Percentiles rank a stretch among this genome's conserved stretches.
Conservation (phyloP, 2,797 vertebrate species). For the Coranthus polyacanthus region DNA sequence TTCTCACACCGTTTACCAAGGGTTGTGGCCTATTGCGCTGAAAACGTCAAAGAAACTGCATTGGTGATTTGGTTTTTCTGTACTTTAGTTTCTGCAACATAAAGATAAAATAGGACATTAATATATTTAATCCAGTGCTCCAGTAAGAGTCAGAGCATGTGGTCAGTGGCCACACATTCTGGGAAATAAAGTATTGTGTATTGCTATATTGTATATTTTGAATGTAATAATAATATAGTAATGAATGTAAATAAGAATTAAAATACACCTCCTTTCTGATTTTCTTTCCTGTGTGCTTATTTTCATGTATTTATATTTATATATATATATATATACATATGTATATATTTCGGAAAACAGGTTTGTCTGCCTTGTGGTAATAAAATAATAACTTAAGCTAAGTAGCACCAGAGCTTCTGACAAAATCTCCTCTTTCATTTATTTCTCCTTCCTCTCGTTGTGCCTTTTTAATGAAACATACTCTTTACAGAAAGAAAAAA, state of each 20-base stretch:
- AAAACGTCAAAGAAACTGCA: conserved; percentile 28
- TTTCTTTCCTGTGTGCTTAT: background rate
- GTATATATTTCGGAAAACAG: no score
- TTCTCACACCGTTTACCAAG: conserved; percentile 41
- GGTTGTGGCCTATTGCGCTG: conserved; percentile 13
- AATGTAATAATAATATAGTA: no score
- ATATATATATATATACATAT: conserved; percentile 6
- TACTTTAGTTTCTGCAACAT: background rate
- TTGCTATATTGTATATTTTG: no score
- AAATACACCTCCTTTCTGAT: background rate
- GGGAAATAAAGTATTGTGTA: background rate
- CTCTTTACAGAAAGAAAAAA: conserved; percentile 29
- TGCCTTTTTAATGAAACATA: conserved; percentile 47
- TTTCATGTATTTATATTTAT: conserved; percentile 11
- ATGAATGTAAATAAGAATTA: background rate
- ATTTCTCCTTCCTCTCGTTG: conserved; percentile 19
- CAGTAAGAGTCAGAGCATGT: background rate
- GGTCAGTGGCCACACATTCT: background rate
- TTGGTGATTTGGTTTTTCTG: conserved; percentile 21
- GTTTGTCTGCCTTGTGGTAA: conserved; percentile 19
- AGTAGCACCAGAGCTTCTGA: conserved; percentile 30
- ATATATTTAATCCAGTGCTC: background rate
- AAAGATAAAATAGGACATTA: background rate
- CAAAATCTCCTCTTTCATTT: conserved; percentile 12
- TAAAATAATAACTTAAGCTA: conserved; percentile 9